Conservation (phyloP, 2,113 vertebrate genomes). For the Hippocampus guttulatus region DNA sequence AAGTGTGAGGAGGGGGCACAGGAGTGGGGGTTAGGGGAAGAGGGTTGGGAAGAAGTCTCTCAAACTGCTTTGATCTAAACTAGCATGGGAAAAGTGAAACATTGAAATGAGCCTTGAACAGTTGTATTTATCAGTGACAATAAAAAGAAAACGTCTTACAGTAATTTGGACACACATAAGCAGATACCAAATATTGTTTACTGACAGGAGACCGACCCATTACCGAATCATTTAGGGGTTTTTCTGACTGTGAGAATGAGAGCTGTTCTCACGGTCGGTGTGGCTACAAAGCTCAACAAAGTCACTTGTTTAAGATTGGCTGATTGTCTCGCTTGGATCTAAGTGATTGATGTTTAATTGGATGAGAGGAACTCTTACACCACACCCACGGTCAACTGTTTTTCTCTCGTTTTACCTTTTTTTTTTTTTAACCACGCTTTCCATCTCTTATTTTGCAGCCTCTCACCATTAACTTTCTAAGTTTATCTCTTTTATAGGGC, state of each 20-base stretch:
- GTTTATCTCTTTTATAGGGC: slow-evolving; percentile 56
- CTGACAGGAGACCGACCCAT: slow-evolving; percentile 25
- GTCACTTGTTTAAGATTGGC: slow-evolving; percentile 70
- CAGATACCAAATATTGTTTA: slow-evolving; percentile 37
- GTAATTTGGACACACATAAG: slow-evolving; percentile 28
- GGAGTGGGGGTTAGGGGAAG: slow-evolving; percentile 15
- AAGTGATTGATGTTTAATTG: slow-evolving; percentile 58
- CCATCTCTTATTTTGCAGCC: slow-evolving; percentile 11
- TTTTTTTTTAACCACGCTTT: slow-evolving; percentile 5
- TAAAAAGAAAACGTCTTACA: slow-evolving; percentile 43
- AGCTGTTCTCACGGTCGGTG: slow-evolving; percentile 70
- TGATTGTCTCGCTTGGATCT: slow-evolving; percentile 67
- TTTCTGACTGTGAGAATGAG: slow-evolving; percentile 54
- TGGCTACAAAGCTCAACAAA: slow-evolving; percentile 63
- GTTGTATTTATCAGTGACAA: slow-evolving; percentile 51
- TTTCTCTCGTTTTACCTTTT: slow-evolving; percentile 26
- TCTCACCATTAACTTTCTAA: slow-evolving; percentile 33
- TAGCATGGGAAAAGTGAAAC: slow-evolving; percentile 44
- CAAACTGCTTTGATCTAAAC: slow-evolving; percentile 65
- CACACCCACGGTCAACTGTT: slow-evolving; percentile 29
- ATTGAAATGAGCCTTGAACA: slow-evolving; percentile 51
- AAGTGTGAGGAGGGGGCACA: slow-evolving; percentile 28
- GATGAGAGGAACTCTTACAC: slow-evolving; percentile 47
- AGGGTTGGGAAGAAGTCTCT: slow-evolving; percentile 35
- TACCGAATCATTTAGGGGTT: slow-evolving; percentile 55